A percentile compares a stretch with the other conserved stretches of the same genome.
Conservation (phyloP, 2,113 vertebrate species). For the Chloropsis hardwickii region DNA sequence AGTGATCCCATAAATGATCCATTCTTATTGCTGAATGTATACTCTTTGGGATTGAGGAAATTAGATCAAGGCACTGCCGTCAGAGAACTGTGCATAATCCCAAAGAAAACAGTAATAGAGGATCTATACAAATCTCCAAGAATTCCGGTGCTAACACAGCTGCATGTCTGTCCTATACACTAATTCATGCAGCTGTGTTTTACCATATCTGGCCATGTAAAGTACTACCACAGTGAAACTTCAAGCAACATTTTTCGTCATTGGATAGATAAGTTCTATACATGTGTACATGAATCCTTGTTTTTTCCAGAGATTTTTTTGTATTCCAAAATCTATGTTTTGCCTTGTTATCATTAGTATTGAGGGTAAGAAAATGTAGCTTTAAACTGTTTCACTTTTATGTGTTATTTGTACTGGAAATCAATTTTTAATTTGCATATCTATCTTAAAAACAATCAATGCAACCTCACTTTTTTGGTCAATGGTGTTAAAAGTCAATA, state of each 20-base stretch:
- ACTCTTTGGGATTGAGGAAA: neutral
- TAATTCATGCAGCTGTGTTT: neutral
- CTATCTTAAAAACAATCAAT: neutral
- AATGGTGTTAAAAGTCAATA: neutral
- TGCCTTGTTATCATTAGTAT: neutral
- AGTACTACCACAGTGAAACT: neutral
- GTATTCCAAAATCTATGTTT: neutral
- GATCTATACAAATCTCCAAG: fast-evolving
- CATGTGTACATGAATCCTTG: neutral
- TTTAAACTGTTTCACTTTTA: neutral
- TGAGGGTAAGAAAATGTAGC: neutral
- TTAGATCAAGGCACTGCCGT: neutral
- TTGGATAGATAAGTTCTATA: neutral
- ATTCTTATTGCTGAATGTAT: neutral
- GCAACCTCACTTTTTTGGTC: neutral
- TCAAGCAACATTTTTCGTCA: neutral
- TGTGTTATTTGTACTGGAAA: neutral
- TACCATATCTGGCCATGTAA: neutral
- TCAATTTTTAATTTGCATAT: slow-evolving; percentile 4
- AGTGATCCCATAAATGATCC: neutral
- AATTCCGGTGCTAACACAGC: neutral
- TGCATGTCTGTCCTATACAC: neutral
- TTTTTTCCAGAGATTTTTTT: neutral
- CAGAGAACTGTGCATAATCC: neutral
- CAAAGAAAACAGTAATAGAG: neutral